Evolutionary conservation across 2,113 vertebrate species (phyloP).

Genomic region (Rhea pennata): DNA sequence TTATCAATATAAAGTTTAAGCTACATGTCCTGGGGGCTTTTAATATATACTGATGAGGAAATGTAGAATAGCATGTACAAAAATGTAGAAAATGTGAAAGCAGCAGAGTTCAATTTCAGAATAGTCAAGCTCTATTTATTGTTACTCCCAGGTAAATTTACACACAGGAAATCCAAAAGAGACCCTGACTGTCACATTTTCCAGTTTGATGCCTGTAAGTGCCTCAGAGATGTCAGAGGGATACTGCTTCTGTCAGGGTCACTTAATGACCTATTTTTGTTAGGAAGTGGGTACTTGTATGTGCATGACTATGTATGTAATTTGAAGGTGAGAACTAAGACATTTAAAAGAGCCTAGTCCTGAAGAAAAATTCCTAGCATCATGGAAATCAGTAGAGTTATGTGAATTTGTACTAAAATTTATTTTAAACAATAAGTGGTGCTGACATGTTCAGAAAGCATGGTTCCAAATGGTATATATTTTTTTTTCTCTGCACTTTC

Average conservation of each 20-base stretch:
- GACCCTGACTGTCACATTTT: not conserved
- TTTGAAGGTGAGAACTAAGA: not conserved
- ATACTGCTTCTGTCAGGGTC: not conserved
- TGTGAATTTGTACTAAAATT: not conserved
- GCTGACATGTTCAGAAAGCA: not conserved
- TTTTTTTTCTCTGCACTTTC: not conserved
- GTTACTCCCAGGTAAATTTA: not conserved
- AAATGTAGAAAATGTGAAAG: not conserved
- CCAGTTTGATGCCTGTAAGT: not conserved
- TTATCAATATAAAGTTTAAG: not conserved
- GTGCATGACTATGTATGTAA: not conserved
- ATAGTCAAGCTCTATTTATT: not conserved
- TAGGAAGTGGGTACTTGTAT: not conserved
- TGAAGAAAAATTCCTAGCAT: not conserved
- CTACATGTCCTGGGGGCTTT: not conserved
- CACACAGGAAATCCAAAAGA: not conserved
- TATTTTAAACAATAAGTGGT: not conserved
- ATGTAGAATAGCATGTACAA: not conserved
- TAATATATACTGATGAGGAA: not conserved
- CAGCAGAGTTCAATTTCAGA: not conserved
- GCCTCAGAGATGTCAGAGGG: not conserved
- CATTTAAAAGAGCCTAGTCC: not conserved
- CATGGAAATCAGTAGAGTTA: not conserved
- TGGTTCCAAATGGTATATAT: not conserved
- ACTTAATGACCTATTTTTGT: not conserved